Conservation (phyloP, 2,113 vertebrate genomes). For the Phylloscopus whistleri region DNA sequence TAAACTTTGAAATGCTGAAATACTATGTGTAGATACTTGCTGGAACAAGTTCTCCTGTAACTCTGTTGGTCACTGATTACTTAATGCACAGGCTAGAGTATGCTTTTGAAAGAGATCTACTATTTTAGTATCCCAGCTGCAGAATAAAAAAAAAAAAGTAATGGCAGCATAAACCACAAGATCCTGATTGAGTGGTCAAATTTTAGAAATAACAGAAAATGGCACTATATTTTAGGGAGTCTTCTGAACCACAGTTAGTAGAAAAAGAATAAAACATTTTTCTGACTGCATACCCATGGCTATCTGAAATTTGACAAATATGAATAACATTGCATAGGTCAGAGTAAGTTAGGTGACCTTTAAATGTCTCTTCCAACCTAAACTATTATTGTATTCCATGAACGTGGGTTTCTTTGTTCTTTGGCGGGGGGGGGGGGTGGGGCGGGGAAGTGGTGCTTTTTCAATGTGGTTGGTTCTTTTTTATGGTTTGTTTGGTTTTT, state of each 20-base stretch:
- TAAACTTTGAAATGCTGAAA: not conserved
- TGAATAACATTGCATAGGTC: not conserved
- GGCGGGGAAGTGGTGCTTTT: not conserved
- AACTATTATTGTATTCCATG: not conserved
- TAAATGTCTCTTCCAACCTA: not conserved
- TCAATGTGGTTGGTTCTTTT: not conserved
- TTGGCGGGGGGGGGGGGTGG: too few relatives aligned
- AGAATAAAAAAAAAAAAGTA: not conserved
- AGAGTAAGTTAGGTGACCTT: not conserved
- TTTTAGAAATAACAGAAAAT: not conserved
- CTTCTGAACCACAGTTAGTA: not conserved
- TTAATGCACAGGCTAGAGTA: not conserved
- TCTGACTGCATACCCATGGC: not conserved
- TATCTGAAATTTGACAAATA: not conserved
- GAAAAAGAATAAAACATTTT: not conserved
- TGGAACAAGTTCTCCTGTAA: not conserved
- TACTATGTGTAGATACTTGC: not conserved
- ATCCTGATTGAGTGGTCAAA: not conserved
- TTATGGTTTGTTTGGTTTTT: not conserved
- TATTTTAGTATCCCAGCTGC: not conserved
- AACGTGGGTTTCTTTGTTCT: not conserved
- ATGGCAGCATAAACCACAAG: not conserved
- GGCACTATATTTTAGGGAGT: not conserved
- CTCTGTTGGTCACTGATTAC: not conserved
- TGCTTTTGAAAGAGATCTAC: not conserved